These are phyloP conservation scores for Anthoptus insignis DNA, from an alignment of 2,888 invertebrate genomes.

Conservation along the genomic window DNA sequence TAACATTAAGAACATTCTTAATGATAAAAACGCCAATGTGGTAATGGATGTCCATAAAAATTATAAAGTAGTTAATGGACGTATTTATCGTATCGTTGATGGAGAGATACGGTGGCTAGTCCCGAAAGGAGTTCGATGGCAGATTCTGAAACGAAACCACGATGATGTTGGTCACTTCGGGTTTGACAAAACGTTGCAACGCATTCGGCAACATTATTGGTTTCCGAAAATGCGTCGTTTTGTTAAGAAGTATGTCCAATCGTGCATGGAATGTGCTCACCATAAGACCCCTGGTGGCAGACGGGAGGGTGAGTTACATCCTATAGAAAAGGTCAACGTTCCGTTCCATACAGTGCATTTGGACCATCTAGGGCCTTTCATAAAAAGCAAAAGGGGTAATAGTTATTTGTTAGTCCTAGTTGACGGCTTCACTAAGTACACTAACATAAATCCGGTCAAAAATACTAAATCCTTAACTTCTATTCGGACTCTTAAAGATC, in stretches of 20 bases:
- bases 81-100: background rate
- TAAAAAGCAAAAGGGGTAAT: background rate
- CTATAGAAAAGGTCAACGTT: background rate
- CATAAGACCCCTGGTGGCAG: constrained; percentile 20
- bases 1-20: background rate
- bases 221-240: constrained; percentile 48
- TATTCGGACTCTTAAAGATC: background rate
- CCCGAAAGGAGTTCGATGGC: background rate
- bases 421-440: background rate
- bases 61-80: background rate
- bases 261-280: constrained; percentile 45
- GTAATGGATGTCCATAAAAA: background rate
- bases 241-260: constrained; percentile 43
- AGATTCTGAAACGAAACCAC: background rate
- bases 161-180: background rate
- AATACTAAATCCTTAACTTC: background rate
- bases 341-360: background rate
- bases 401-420: background rate
- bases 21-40: background rate
- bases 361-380: background rate
- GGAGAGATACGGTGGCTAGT: background rate
- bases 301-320: background rate
- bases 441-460: background rate
- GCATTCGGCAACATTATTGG: constrained; percentile 40
- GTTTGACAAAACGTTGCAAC: background rate